A percentile compares a stretch with the other conserved stretches of the same genome.
Conservation (phyloP, 2,797 vertebrate genomes). For the Galaxias olidus region DNA sequence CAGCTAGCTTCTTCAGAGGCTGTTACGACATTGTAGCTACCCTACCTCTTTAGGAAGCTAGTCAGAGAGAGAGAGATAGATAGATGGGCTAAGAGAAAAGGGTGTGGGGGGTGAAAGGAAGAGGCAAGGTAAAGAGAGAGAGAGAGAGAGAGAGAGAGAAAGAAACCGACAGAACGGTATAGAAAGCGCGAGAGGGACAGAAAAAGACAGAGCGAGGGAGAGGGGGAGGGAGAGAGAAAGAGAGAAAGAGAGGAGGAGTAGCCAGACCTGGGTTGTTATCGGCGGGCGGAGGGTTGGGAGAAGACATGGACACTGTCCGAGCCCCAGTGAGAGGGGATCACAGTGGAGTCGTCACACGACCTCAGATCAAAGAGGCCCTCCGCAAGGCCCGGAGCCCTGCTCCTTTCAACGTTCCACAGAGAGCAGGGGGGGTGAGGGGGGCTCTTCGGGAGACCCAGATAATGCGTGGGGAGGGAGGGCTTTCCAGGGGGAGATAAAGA, state of each 20-base stretch:
- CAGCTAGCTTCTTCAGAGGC: no score
- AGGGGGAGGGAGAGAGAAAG: conserved; percentile 1
- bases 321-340: conserved; percentile 84
- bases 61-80: conserved; percentile 70
- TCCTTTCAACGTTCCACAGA: conserved; percentile 61
- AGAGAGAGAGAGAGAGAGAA: not conserved
- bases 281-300: conserved; percentile 44
- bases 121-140: not conserved
- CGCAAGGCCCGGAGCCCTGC: conserved; percentile 52
- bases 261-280: not conserved
- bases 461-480: conserved; percentile 62
- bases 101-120: conserved; percentile 7
- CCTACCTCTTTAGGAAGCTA: conserved; percentile 36
- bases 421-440: conserved; percentile 70
- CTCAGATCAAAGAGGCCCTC: conserved; percentile 90
- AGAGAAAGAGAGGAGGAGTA: conserved; percentile 4
- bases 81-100: conserved; percentile 54
- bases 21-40: conserved; percentile 5
- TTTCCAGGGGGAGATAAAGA: conserved; percentile 43
- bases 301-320: conserved; percentile 84
- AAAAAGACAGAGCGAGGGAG: conserved; percentile 56
- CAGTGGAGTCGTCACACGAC: conserved; percentile 81
- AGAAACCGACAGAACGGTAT: not conserved
- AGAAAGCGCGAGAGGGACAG: conserved; percentile 66
- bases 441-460: conserved; percentile 82